phyloP scores from a whole-genome alignment of 2,113 vertebrate species.

The Trogon melanurus region DNA sequence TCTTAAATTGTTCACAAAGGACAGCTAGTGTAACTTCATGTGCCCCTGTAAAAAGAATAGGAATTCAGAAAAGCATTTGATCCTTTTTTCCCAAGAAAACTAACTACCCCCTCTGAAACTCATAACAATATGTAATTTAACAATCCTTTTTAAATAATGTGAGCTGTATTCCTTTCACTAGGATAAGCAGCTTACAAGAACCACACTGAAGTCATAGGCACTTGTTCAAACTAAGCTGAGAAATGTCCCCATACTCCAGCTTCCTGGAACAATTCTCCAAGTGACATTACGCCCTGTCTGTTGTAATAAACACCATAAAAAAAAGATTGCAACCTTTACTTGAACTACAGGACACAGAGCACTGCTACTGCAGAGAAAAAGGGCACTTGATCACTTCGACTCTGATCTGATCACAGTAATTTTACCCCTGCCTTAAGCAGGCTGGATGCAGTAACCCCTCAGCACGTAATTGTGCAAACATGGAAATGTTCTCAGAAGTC shows the following conservation, averaged over 20 bases:
- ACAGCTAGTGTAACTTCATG: neutral
- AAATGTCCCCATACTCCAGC: neutral
- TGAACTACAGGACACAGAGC: neutral
- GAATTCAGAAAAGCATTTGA: neutral
- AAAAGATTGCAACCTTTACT: conserved; percentile 4
- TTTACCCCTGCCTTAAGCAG: neutral
- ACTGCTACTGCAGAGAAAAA: neutral
- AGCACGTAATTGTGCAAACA: neutral
- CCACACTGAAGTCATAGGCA: neutral
- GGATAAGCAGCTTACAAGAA: conserved; percentile 43
- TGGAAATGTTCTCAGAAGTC: neutral
- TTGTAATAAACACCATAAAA: neutral
- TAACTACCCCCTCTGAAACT: neutral
- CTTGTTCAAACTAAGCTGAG: conserved; percentile 20
- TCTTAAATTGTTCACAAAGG: neutral
- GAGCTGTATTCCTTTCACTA: neutral
- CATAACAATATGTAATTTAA: neutral
- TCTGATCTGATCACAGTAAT: neutral
- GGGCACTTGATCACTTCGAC: neutral
- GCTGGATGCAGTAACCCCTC: neutral
- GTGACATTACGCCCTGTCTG: neutral
- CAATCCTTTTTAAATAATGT: conserved; percentile 31
- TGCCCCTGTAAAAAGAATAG: neutral
- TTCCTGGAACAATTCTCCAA: conserved; percentile 30
- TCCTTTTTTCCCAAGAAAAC: neutral